Percentiles rank a stretch among this genome's conserved stretches.
Conservation (phyloP, 1,140 invertebrate species). For the Drosophila repletoides region DNA sequence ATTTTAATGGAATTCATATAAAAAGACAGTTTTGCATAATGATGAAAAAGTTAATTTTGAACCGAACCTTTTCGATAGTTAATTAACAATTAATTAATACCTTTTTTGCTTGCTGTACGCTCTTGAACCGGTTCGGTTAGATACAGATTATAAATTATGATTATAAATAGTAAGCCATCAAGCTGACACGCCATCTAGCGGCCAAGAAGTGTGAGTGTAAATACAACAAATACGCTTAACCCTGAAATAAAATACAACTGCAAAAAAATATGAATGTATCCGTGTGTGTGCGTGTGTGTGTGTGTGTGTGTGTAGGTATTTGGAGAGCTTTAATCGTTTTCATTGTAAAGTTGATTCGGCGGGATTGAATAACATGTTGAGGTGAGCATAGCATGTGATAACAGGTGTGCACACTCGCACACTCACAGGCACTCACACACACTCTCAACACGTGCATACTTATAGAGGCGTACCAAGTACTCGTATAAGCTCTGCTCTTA, state of each 20-base stretch:
- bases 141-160: not conserved
- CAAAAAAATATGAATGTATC: not conserved
- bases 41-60: no score
- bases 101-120: no score
- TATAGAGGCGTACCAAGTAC: no score
- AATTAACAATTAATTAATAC: no score
- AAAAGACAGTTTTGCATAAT: no score
- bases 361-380: conserved; percentile 36
- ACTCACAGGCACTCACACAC: no score
- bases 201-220: not conserved
- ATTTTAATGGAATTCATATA: no score
- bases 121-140: no score
- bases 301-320: not conserved
- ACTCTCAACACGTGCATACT: no score
- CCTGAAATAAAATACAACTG: conserved; percentile 11
- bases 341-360: conserved; percentile 16
- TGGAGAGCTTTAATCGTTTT: conserved; percentile 36
- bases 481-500: conserved; percentile 53
- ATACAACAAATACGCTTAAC: conserved; percentile 4
- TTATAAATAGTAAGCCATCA: not conserved
- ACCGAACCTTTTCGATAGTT: no score
- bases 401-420: conserved; percentile 61
- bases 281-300: not conserved
- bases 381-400: conserved; percentile 36
- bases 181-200: conserved; percentile 43